Conservation (phyloP, 2,888 invertebrate genomes). For the Tortricodes alternella region DNA sequence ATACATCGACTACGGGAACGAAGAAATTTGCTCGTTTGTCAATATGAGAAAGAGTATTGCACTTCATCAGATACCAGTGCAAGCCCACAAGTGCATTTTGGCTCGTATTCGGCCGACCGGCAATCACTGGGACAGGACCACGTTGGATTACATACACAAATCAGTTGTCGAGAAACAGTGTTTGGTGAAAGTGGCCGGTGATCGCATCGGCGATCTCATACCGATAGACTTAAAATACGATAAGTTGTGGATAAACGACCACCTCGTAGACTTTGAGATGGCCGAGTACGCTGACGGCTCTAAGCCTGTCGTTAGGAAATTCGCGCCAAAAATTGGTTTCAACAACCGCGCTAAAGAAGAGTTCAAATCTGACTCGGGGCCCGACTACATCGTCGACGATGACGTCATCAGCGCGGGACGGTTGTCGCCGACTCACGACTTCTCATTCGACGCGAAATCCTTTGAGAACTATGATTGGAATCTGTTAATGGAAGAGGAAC, state of each 20-base stretch:
- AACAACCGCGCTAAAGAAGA: conserved; percentile 28
- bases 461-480: conserved; percentile 60
- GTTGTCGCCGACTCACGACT: conserved; percentile 40
- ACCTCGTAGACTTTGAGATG: conserved; percentile 72
- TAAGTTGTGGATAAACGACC: conserved; percentile 71
- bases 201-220: conserved; percentile 51
- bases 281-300: conserved; percentile 62
- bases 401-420: conserved; percentile 40
- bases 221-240: conserved; percentile 66
- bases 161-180: conserved; percentile 83
- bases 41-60: conserved; percentile 85
- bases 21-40: conserved; percentile 83
- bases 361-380: conserved; percentile 52
- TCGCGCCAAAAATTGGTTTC: conserved; percentile 36
- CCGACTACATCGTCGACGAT: conserved; percentile 61
- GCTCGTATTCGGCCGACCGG: conserved; percentile 55
- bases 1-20: conserved; percentile 93
- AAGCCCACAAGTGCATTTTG: conserved; percentile 85
- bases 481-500: conserved; percentile 55
- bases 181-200: conserved; percentile 69
- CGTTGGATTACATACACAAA: conserved; percentile 85
- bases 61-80: conserved; percentile 85
- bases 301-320: conserved; percentile 55
- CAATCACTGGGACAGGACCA: conserved; percentile 71
- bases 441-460: conserved; percentile 45